phyloP scores from a whole-genome alignment of 2,888 invertebrate species.

The Rotaria socialis region DNA sequence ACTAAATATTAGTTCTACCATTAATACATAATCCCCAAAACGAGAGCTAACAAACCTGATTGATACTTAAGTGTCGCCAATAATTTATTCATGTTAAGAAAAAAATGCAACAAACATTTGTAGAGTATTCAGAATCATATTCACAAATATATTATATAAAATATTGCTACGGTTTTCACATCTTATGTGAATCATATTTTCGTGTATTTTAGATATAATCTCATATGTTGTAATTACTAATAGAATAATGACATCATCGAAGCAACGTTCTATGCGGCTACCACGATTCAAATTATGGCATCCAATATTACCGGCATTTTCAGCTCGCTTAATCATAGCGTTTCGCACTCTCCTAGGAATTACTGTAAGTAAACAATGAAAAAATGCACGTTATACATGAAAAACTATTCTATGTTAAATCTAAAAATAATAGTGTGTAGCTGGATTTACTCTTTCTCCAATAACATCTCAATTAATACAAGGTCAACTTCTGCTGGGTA shows the following conservation, averaged over 20 bases:
- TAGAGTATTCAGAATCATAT: too few relatives aligned
- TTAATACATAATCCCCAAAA: too few relatives aligned
- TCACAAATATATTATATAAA: too few relatives aligned
- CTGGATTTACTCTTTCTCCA: neutral
- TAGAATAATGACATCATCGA: neutral
- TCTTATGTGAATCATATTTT: too few relatives aligned
- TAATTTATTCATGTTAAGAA: too few relatives aligned
- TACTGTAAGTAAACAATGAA: neutral
- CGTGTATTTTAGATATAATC: neutral
- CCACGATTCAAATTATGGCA: neutral
- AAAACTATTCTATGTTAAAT: too few relatives aligned
- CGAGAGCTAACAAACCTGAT: too few relatives aligned
- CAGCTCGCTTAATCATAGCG: neutral
- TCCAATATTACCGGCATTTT: slow-evolving; percentile 22
- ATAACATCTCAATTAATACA: neutral
- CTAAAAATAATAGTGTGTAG: neutral
- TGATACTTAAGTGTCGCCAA: too few relatives aligned
- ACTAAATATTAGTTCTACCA: too few relatives aligned
- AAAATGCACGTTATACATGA: too few relatives aligned
- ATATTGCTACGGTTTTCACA: too few relatives aligned
- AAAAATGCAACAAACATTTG: too few relatives aligned
- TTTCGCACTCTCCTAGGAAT: neutral
- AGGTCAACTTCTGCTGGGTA: neutral
- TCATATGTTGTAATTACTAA: neutral
- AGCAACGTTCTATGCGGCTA: neutral